Base-by-base conservation (phyloP, 2,797 vertebrate species). In the Sebastes itinus region DNA sequence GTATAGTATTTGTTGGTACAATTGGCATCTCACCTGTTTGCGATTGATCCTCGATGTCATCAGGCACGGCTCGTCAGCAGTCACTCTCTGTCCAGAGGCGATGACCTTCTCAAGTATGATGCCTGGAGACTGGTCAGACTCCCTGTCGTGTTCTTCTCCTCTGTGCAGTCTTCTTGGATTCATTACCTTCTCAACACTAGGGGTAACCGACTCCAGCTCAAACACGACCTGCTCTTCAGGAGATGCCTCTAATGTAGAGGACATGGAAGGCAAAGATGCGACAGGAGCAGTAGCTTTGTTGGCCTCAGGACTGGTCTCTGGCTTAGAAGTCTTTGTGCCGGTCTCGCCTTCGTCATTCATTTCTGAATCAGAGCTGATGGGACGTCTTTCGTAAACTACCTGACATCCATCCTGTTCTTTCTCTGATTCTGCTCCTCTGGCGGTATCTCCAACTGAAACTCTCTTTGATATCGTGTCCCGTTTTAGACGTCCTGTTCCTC, bases 61-160 rank as follows among this genome's bases (percentile, higher is more conserved):
- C 35, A 42, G 72, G 49, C 54, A 62, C 0, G 3, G 68, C 65
- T 80, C 64, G 33, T 89, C 83, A 80, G 73, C 73, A 60, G 65
- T 61, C 1, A 12, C 73, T 49, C 30, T 87, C 56, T 88, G 91
- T 76, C 80, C 81, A 12, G 90, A 80, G 4, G 92, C 83, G 33
- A 95, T 70, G 58, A 94, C 80, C 85, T 88, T 94, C 87, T 96
- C 95, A 71, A 95, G 81, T 71, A 95, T 89, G 35, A 95, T 89
- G 28, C 83, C 90, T 7, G 94, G 94, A 77, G 94, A 95, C 66
- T 86, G 89, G 35, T 89, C 81, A 1, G 75, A 55, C 27, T 87
- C 84, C 60, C 89, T 83, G 33, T 78, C 65, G 3, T 58, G 64
- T 13, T 92, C 89, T 23, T 77, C 82, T 75, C 65, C 80, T 72